These are phyloP conservation scores for Ophion slaviceki DNA, from an alignment of 2,888 invertebrate species.

Conservation along the genomic window DNA sequence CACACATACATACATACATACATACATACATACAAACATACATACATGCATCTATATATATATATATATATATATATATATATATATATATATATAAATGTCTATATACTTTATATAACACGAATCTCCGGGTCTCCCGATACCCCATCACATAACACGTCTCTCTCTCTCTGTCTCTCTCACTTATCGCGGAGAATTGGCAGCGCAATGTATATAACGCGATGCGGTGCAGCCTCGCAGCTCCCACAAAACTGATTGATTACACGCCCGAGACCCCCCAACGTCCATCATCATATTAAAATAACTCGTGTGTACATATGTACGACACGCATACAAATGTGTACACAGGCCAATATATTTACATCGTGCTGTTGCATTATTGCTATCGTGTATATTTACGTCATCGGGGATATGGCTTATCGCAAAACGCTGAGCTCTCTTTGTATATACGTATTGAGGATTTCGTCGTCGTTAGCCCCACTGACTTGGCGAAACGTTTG, in stretches of 20 bases:
- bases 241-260: slow-evolving; percentile 80
- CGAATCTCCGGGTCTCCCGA: slow-evolving; percentile 25
- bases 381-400: slow-evolving; percentile 37
- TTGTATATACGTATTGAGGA: neutral
- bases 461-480: slow-evolving; percentile 50
- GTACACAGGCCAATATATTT: neutral
- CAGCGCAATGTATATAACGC: slow-evolving; percentile 27
- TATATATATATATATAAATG: too few relatives aligned
- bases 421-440: slow-evolving; percentile 34
- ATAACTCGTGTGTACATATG: slow-evolving; percentile 37
- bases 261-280: slow-evolving; percentile 67
- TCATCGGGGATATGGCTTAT: slow-evolving; percentile 26
- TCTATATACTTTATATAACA: slow-evolving; percentile 20
- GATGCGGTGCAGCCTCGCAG: slow-evolving; percentile 66
- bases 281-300: slow-evolving; percentile 63
- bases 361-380: slow-evolving; percentile 21
- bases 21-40: slow-evolving; percentile 7
- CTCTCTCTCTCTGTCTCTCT: slow-evolving; percentile 23
- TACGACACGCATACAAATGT: slow-evolving; percentile 2
- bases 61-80: too few relatives aligned
- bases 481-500: slow-evolving; percentile 44
- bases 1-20: neutral
- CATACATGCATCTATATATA: too few relatives aligned
- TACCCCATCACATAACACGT: slow-evolving; percentile 59
- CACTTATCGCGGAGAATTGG: slow-evolving; percentile 2